Evolutionary conservation across 2,888 invertebrate genomes (phyloP), one percentile per base, ranked within the genome.

Genomic region (Noctuana brunneofusca): DNA sequence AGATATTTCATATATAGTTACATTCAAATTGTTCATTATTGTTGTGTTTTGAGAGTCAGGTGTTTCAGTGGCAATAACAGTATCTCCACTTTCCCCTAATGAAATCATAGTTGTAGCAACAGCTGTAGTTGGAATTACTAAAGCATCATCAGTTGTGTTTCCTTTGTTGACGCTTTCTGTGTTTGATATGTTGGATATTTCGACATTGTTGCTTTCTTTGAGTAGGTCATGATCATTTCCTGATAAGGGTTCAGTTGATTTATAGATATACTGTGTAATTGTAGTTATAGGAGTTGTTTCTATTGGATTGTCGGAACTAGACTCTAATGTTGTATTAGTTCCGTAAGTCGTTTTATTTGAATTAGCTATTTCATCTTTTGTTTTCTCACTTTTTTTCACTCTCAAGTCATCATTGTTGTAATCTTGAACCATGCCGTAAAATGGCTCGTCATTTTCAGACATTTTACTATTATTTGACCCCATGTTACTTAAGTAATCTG

Each of bases 1-100:
- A 71, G 89, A 76, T 74, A 89, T 82, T 75, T 91, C 91, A 58
- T 91, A 91, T 67, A 91, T 87, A 20, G 84, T 89, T 16, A 90
- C 89, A 66, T 87, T 87, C 43, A 91, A 73, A 66, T 89, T 89
- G 64, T 75, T 89, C 30, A 73, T 68, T 60, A 76, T 77, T 60
- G 86, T 81, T 41, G 80, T 66, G 58, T 79, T 83, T 69, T 77
- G 75, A 55, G 53, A 22, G 38, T 50, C 11, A 52, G 20, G 16
- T 24, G 32, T 50, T 38, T 65, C 64, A 52, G 54, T 50, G 12
- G 5, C 18, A 22, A 65, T 53, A 22, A 58, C 38, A 53, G 49
- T 60, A 38, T 64, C 57, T 58, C 56, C 50, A 46, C 65, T 35
- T 43, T 68, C 22, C 63, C 55, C 27, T 66, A 65, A 59, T 49